Evolutionary conservation across 64 coral and sea anemone species (phyloP), one percentile per base, ranked within the genome.

Genomic region (Montipora efflorescens): DNA sequence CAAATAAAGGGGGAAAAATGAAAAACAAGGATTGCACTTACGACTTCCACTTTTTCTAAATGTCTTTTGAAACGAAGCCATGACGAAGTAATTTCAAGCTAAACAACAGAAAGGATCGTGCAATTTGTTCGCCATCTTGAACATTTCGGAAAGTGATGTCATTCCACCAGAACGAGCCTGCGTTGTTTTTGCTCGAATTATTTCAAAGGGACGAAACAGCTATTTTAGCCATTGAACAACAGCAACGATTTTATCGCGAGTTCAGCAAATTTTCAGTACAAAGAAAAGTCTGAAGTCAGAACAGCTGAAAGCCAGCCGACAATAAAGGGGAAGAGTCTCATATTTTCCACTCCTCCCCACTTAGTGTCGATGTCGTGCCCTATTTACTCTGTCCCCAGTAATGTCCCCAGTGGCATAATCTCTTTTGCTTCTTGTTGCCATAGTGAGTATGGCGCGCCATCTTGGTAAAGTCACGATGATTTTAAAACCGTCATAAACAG

Each of bases 11-110:
- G 13, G 7, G 13, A 71, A 70, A 2, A 86, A 57, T 6, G 53
- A 11, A 57, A 57, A 86, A 19, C 45, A 47, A 84, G 15, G 45
- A 86, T 45, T 78, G 20, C 73, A 93, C 92, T 88, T 88, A 93
- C 92, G 92, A 64, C 62, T 93, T 9, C 92, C 92, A 20, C 83
- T 79, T 79, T 93, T 93, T 19, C 92, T 58, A 81, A 93, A 93
- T 59, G 92, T 93, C 92, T 88, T 93, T 48, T 93, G 92, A 79
- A 77, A 83, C 7, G 74, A 92, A 47, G 79, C 81, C 90, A 92
- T 92, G 16, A 18, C 66, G 19, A 11, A 44, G 28, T 23, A 9
- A 72, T 49, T 66, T 86, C 64, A 69, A 72, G 18, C 43, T 21
- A 50, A 70, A 18, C 12, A 70, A 18, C 12, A 9, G 43, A 71